Conservation (phyloP, 2,888 invertebrate species). For the Microplitis manilae region DNA sequence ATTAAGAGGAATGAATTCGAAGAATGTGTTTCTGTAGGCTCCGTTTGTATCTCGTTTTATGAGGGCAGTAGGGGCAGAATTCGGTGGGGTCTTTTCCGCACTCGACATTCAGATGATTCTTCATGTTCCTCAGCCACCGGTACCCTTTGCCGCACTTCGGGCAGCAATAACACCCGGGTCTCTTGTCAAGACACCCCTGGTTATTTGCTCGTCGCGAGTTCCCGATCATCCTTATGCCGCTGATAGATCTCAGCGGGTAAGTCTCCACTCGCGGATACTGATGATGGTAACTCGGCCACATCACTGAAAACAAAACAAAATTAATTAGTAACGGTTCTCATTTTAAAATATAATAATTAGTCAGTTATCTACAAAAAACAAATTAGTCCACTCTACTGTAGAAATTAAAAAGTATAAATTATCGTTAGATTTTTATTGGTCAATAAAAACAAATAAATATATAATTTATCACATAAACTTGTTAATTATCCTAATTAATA, state of each 20-base stretch:
- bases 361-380: constrained; percentile 14
- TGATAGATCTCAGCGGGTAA: constrained; percentile 22
- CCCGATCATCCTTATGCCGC: neutral
- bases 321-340: constrained; percentile 48
- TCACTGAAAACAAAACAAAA: constrained; percentile 51
- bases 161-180: constrained; percentile 70
- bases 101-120: constrained; percentile 75
- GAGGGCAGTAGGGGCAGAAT: constrained; percentile 74
- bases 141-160: constrained; percentile 75
- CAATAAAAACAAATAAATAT: no score
- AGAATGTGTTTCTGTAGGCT: constrained; percentile 73
- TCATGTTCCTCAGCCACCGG: constrained; percentile 76
- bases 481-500: no score
- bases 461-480: no score
- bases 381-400: neutral
- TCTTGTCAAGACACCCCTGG: constrained; percentile 54
- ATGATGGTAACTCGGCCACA: constrained; percentile 46
- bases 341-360: neutral
- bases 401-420: neutral
- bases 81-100: constrained; percentile 76
- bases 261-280: constrained; percentile 32
- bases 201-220: constrained; percentile 35
- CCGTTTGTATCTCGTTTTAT: constrained; percentile 73
- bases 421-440: no score
- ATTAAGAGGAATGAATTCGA: constrained; percentile 62